Evolutionary conservation across 2,113 vertebrate genomes (phyloP).

Genomic region (Leptobrachium leishanense): DNA sequence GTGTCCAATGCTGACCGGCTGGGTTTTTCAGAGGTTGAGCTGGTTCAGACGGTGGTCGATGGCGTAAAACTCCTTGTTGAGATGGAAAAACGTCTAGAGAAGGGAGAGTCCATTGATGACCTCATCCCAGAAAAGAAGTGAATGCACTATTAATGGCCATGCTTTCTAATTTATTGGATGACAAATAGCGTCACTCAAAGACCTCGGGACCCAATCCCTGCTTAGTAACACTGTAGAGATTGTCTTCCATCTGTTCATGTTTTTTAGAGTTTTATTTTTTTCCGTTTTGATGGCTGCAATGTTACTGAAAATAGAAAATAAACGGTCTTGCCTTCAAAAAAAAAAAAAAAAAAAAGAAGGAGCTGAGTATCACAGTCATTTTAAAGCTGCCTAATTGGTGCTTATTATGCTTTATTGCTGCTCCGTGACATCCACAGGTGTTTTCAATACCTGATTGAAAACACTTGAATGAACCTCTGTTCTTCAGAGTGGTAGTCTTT

Average conservation of each 20-base stretch:
- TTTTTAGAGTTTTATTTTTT: conserved; percentile 72
- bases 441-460: no score
- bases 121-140: conserved; percentile 92
- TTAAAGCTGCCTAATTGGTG: no score
- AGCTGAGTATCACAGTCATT: no score
- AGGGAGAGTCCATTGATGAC: conserved; percentile 83
- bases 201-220: conserved; percentile 59
- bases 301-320: conserved; percentile 71
- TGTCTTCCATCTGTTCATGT: conserved; percentile 75
- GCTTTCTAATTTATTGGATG: conserved; percentile 77
- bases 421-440: no score
- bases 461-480: no score
- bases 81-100: conserved; percentile 95
- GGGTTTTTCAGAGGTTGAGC: conserved; percentile 96
- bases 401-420: no score
- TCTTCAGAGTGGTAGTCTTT: no score
- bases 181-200: conserved; percentile 65
- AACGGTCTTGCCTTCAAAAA: conserved; percentile 72
- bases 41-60: conserved; percentile 96
- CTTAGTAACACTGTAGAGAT: conserved; percentile 76
- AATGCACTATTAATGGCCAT: conserved; percentile 65
- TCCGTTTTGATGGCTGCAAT: conserved; percentile 77
- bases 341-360: no score
- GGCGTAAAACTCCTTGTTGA: conserved; percentile 89
- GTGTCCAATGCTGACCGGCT: conserved; percentile 93